A percentile compares a stretch with the other conserved stretches of the same genome.
Evolutionary conservation across 2,113 vertebrate species (phyloP).

Genomic region (Pelobates fuscus): DNA sequence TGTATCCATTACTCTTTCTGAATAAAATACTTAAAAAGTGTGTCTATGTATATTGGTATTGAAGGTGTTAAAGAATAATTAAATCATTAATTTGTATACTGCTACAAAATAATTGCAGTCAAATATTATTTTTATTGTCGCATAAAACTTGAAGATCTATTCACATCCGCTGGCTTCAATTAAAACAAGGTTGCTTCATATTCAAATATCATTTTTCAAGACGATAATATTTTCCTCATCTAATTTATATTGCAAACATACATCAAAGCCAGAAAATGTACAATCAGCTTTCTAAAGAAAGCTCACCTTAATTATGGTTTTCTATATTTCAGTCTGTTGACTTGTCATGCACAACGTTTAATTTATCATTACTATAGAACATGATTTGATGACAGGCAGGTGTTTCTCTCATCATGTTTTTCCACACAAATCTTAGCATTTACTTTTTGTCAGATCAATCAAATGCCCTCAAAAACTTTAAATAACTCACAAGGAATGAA

Average conservation of each 20-base stretch:
- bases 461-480: constrained; percentile 31
- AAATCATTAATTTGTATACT: too few relatives aligned
- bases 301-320: constrained; percentile 34
- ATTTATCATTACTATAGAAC: constrained; percentile 47
- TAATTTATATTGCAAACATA: constrained; percentile 14
- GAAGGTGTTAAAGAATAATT: too few relatives aligned
- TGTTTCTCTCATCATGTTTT: constrained; percentile 29
- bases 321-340: constrained; percentile 35
- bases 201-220: constrained; percentile 16
- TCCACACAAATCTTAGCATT: constrained; percentile 32
- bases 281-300: constrained; percentile 20
- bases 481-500: constrained; percentile 20
- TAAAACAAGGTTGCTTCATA: not conserved
- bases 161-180: too few relatives aligned
- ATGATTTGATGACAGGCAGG: constrained; percentile 49
- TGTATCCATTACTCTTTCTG: too few relatives aligned
- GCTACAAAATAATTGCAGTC: too few relatives aligned
- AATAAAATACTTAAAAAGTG: too few relatives aligned
- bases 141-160: too few relatives aligned
- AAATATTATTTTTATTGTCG: too few relatives aligned
- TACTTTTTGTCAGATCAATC: constrained; percentile 33
- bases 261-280: constrained; percentile 27
- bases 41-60: too few relatives aligned
- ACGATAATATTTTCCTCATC: constrained; percentile 33
- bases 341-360: constrained; percentile 35